Base-by-base conservation (phyloP, 1,140 invertebrate species). In the Drosophila bocqueti region DNA sequence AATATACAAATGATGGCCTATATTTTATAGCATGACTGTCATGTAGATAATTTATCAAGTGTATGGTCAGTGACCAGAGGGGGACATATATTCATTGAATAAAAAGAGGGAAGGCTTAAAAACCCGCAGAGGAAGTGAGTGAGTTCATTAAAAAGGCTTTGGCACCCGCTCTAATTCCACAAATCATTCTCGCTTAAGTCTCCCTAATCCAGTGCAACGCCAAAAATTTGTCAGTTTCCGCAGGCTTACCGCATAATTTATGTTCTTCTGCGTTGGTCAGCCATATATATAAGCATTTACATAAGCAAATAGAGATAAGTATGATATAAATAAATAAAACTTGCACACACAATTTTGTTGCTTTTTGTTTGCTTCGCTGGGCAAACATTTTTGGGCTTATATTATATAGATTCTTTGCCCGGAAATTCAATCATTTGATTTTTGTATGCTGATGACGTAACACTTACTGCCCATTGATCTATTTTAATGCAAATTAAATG, bases 401-500 rank as follows among this genome's bases (percentile, higher is more conserved):
- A 43, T 69, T 29, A 10, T 38, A 38, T 40, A 2, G 18, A n/a
- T 24, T 52, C 26, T 36, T 29, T 58, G 26, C 16, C 16, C 31
- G 21, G 11, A 50, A 15, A 43, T 50, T 42, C 21, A 16, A 45
- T 57, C 36, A 73, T 73, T 61, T 73, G 67, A 73, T 73, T 73
- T 73, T 60, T 71, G 29, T 52, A 38, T 52, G 54, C 67, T 52
- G 67, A 72, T 73, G 69, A 73, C 38, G 54, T 40, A 73, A 73
- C 38, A 61, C 54, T 73, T 52, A 60, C 43, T 50, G 24, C 21
- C 54, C 54, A 52, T 73, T 73, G 45, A 73, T 61, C 40, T 43
- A 73, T 59, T 73, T 61, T 60, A 61, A 73, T 73, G 55, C 67
- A 73, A 73, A 73, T 73, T 31, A 61, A 73, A 73, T 73, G 67